A percentile compares a stretch with the other conserved stretches of the same genome.
Evolutionary conservation across 1,140 invertebrate species (phyloP).

Genomic region (Metopolophium dirhodum): DNA sequence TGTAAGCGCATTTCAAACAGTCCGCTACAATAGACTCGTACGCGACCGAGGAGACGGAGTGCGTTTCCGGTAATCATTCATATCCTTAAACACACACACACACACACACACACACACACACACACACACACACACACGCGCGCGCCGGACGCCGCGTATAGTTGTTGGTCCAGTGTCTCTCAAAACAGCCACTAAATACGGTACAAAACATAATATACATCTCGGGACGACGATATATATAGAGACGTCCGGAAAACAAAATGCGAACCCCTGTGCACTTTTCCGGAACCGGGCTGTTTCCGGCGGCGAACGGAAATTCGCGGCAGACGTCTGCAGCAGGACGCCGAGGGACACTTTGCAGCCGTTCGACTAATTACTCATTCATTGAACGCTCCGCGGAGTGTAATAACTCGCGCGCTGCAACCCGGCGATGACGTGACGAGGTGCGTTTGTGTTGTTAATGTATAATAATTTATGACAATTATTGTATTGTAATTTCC

Average conservation of each 20-base stretch:
- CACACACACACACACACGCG: not conserved
- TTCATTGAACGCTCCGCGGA: not conserved
- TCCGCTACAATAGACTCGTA: conserved; percentile 30
- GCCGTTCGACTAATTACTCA: not conserved
- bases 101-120: not conserved
- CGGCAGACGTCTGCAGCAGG: not conserved
- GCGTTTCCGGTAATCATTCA: conserved; percentile 46
- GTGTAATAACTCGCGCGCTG: conserved; percentile 17
- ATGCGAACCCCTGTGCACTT: not conserved
- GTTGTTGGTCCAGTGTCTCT: not conserved
- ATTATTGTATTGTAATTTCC: not conserved
- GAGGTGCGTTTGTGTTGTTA: not conserved
- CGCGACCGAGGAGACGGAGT: conserved; percentile 10
- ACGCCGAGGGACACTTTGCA: not conserved
- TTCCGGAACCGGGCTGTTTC: not conserved
- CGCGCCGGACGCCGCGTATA: not conserved
- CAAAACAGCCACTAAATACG: not conserved
- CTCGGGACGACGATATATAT: no score
- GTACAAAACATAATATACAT: no score
- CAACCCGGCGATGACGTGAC: not conserved
- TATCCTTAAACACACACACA: conserved; percentile 18
- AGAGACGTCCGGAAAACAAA: not conserved
- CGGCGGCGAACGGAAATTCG: not conserved
- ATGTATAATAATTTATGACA: conserved; percentile 6
- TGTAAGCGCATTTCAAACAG: conserved; percentile 53